Conservation (phyloP, 2,888 invertebrate genomes). For the Lasioglossum leucozonium region DNA sequence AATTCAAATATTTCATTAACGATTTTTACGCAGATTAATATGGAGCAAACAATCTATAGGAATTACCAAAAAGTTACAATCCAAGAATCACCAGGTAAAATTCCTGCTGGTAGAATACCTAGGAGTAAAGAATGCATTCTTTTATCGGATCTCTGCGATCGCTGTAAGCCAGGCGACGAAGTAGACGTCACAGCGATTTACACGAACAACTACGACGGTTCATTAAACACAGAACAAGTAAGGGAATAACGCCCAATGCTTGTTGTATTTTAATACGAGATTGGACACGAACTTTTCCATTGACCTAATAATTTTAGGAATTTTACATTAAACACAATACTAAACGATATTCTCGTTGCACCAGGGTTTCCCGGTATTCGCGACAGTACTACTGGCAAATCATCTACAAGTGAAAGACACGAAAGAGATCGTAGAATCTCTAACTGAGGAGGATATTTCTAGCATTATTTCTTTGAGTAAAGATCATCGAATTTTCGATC, state of each 20-base stretch:
- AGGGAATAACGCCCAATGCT: not conserved
- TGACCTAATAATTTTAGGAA: not conserved
- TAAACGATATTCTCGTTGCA: constrained; percentile 11
- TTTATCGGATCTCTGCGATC: constrained; percentile 97
- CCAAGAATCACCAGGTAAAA: constrained; percentile 99
- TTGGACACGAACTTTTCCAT: too few species aligned
- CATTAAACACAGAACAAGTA: constrained; percentile 96
- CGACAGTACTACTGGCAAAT: constrained; percentile 98
- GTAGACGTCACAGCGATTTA: constrained; percentile 98
- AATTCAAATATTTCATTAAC: too few species aligned
- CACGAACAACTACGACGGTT: constrained; percentile 98
- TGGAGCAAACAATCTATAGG: constrained; percentile 99
- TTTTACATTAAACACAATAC: not conserved
- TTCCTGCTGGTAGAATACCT: constrained; percentile 98
- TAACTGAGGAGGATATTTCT: constrained; percentile 98
- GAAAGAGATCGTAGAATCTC: constrained; percentile 94
- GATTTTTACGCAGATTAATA: constrained; percentile 90
- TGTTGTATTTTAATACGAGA: too few species aligned
- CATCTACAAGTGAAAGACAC: constrained; percentile 97
- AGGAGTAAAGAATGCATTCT: constrained; percentile 98
- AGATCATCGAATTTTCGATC: constrained; percentile 95
- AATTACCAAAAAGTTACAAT: constrained; percentile 99
- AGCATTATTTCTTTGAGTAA: constrained; percentile 93
- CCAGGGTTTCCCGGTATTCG: constrained; percentile 98
- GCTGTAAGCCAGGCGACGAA: constrained; percentile 99